Conservation (phyloP, 2,888 invertebrate species). For the Theretra japonica region DNA sequence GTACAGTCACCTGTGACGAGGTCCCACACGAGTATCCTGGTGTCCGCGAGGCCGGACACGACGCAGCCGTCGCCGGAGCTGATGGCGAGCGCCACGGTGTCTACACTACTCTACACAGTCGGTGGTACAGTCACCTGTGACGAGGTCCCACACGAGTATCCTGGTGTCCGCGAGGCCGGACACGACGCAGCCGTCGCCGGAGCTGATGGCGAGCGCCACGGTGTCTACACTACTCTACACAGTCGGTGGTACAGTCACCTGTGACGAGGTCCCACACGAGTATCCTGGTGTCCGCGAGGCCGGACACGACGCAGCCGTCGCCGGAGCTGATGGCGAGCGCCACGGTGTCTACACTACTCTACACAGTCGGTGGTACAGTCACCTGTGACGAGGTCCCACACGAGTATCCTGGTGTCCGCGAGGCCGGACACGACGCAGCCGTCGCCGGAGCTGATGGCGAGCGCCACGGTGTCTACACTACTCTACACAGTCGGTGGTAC, state of each 20-base stretch:
- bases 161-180: constrained; percentile 93
- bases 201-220: constrained; percentile 93
- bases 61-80: constrained; percentile 93
- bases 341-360: constrained; percentile 84
- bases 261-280: constrained; percentile 95
- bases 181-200: constrained; percentile 92
- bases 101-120: constrained; percentile 47
- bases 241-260: constrained; percentile 68
- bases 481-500: too few species aligned
- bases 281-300: constrained; percentile 92
- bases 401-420: constrained; percentile 91
- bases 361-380: background rate
- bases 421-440: constrained; percentile 93
- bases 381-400: constrained; percentile 95
- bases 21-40: constrained; percentile 94
- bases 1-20: constrained; percentile 87
- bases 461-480: constrained; percentile 88
- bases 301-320: constrained; percentile 93
- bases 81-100: constrained; percentile 93
- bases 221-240: constrained; percentile 78
- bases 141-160: constrained; percentile 94
- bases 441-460: constrained; percentile 93
- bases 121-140: constrained; percentile 85
- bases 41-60: constrained; percentile 92
- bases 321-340: constrained; percentile 94